Evolutionary conservation across 2,113 vertebrate species (phyloP).

Genomic region (Barnardius zonarius): DNA sequence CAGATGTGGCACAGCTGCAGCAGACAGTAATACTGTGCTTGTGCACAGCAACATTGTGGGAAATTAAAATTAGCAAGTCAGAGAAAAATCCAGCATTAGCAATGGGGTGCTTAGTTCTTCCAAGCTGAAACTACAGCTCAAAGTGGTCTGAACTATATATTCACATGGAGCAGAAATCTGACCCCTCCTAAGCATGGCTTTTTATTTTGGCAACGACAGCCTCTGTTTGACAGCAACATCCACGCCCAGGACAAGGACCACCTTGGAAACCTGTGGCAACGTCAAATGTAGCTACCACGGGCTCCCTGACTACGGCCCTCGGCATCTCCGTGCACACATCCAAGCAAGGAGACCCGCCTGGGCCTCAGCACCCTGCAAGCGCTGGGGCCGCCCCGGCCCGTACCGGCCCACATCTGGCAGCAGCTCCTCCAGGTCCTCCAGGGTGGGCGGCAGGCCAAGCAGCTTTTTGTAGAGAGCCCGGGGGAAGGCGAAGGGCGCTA

Average conservation of each 20-base stretch:
- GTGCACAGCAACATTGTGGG: background rate
- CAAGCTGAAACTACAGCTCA: background rate
- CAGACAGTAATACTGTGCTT: background rate
- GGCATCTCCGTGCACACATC: accelerated
- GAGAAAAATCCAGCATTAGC: background rate
- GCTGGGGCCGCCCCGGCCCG: background rate
- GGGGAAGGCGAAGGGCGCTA: constrained; percentile 48
- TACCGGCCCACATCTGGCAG: constrained; percentile 50
- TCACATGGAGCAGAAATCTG: background rate
- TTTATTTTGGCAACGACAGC: background rate
- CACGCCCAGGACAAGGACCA: background rate
- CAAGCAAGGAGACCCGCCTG: too few species aligned
- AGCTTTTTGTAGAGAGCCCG: constrained; percentile 72
- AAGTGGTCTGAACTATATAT: background rate
- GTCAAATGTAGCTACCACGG: accelerated
- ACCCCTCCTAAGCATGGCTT: background rate
- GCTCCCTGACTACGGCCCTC: accelerated
- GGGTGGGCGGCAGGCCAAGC: background rate
- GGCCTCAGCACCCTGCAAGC: background rate
- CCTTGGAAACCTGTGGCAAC: background rate
- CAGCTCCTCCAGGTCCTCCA: constrained; percentile 73
- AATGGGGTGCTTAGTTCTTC: background rate
- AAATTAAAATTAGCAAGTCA: background rate
- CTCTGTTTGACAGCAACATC: background rate
- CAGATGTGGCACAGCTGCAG: background rate